Base-by-base conservation (phyloP, 2,797 vertebrate genomes). In the Hafferia zeledoni region DNA sequence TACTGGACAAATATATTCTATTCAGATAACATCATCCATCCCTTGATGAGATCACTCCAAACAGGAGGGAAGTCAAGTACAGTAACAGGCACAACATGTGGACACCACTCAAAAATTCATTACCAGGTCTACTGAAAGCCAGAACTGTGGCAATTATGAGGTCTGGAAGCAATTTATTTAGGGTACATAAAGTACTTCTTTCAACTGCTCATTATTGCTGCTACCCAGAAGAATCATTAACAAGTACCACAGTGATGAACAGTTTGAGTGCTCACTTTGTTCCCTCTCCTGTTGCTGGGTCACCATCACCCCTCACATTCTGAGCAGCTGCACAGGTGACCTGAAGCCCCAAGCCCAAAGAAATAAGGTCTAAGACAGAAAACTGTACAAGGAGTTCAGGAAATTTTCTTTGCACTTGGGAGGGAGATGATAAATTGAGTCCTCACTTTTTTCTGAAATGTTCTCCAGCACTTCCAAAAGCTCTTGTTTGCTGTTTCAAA, bases 21-120 rank as follows among this genome's bases (percentile, higher is more conserved):
- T 72, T 80, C 61, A 81, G 79, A 71, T 33, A 92, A 57, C 31
- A 87, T 69, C 68, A 76, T 76, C 50, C 65, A 78, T 37, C 37
- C 33, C 39, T 76, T 46, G 35, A 88, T 70, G 79, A 93, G 72
- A 89, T 75, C 43, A 87, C 61, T 78, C 69, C 46, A 82, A 93
- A 86, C 4, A 72, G 61, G 89, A 91, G 89, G 72, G 25, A 88
- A 94, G 43, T 83, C 78, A 83, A 94, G 80, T 31, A 92, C 69
- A 87, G 82, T 49, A 91, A 86, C 47, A 83, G 79, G 69, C 85
- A 79, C 30, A 88, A 92, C 59, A 72, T 23, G 87, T 86, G 91
- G 91, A 92, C 94, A 86, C 47, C 67, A 83, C 82, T 95, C 93
- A 92, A 96, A 95, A 97, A 96, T 95, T 95, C 92, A 96, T 96